A percentile compares a stretch with the other conserved stretches of the same genome.
phyloP scores from a whole-genome alignment of 1,140 invertebrate genomes.

The Sinella curviseta region DNA sequence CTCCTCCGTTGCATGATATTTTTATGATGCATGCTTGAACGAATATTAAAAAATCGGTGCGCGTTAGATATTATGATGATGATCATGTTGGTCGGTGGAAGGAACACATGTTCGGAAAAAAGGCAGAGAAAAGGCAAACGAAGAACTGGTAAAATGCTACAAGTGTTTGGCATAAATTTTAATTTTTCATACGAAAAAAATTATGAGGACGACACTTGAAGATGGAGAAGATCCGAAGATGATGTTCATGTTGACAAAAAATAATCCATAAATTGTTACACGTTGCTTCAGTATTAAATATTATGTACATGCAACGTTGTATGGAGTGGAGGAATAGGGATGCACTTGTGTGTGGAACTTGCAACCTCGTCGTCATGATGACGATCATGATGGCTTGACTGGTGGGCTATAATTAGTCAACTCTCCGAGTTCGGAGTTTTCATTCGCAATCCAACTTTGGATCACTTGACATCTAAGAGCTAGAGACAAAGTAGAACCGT shows the following conservation, averaged over 20 bases:
- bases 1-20: too few relatives aligned
- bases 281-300: neutral
- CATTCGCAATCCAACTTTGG: neutral
- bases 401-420: neutral
- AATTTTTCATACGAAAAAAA: conserved; percentile 6
- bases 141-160: neutral
- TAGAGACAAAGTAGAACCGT: too few relatives aligned
- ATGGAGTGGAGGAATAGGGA: neutral
- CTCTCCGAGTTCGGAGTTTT: neutral
- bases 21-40: too few relatives aligned
- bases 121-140: too few relatives aligned
- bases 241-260: neutral
- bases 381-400: neutral
- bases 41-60: too few relatives aligned
- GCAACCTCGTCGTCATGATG: neutral
- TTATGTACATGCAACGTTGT: neutral
- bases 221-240: neutral
- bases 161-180: conserved; percentile 20
- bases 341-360: neutral
- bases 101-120: neutral
- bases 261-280: neutral
- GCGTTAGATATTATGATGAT: too few relatives aligned
- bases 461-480: neutral
- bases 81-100: too few relatives aligned
- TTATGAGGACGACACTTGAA: neutral